Percentiles rank a stretch among this genome's conserved stretches.
Conservation (phyloP, 2,888 invertebrate genomes). For the Andricus quercusramuli region DNA sequence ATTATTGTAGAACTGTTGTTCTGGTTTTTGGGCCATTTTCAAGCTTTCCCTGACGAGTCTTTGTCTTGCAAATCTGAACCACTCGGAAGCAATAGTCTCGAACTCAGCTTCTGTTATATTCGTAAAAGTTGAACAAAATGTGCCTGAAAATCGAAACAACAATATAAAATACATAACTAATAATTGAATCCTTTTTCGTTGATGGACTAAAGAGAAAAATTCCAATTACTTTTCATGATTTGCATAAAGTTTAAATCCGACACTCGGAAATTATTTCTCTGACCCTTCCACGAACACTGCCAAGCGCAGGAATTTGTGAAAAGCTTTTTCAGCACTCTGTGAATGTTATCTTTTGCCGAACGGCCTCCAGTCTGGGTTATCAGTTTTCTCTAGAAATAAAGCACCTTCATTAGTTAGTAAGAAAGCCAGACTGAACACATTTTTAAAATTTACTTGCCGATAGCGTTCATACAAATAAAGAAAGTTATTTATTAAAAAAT, state of each 20-base stretch:
- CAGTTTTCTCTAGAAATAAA: slow-evolving; percentile 6
- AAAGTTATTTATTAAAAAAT: not conserved
- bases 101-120: slow-evolving; percentile 56
- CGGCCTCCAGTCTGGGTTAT: slow-evolving; percentile 17
- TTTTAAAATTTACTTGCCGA: too few relatives aligned
- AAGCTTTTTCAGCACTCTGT: slow-evolving; percentile 19
- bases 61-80: slow-evolving; percentile 35
- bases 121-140: slow-evolving; percentile 25
- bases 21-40: not conserved
- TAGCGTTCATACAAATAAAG: too few relatives aligned
- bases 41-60: slow-evolving; percentile 11
- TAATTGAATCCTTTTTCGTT: not conserved
- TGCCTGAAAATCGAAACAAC: not conserved
- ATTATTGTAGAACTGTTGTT: not conserved
- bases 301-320: slow-evolving; percentile 18
- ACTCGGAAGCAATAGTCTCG: slow-evolving; percentile 56
- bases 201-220: not conserved
- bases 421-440: too few relatives aligned
- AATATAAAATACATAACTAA: not conserved
- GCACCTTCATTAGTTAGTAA: too few relatives aligned
- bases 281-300: slow-evolving; percentile 11
- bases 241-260: slow-evolving; percentile 14
- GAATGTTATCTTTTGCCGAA: slow-evolving; percentile 15
- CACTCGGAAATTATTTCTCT: slow-evolving; percentile 1
- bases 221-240: slow-evolving; percentile 16